Base-by-base conservation (phyloP, 1,140 invertebrate species). In the Sitophilus oryzae region DNA sequence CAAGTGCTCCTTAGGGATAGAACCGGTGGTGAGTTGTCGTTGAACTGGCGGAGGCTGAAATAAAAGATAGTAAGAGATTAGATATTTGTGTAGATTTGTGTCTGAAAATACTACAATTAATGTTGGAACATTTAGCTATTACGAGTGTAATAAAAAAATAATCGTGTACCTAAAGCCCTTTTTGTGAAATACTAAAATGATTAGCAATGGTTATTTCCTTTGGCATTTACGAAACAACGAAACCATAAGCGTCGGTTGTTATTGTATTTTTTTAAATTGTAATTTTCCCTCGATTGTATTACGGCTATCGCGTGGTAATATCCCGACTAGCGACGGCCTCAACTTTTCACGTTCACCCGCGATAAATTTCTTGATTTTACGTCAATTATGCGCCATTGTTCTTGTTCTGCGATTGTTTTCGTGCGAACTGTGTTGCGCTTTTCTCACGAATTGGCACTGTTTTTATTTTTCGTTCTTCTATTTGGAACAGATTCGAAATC, bases 1-100 rank as follows among this genome's bases (percentile, higher is more conserved):
- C 19, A 47, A 42, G 15, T 58, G 56, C 18, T 58, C 45, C 14
- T 41, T 48, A 2, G 51, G 49, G 4, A 58, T 42, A 14, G 23
- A 48, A 16, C 60, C 46, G 45, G 53, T 44, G 45, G 60, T 68
- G 20, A 62, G 48, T 43, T 65, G 65, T 30, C 65, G 48, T 38
- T 65, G 61, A 18, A 52, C 48, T 23, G 45, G 44, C 2, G 62
- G 60, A 30, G 62, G 40, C 64, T 64, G 60, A 3, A 64, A 62
- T n/a, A 52, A 54, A 57, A 52, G 35, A 56, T 8, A 56, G 38
- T 6, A 30, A 30, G n/a, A n/a, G n/a, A n/a, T n/a, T n/a, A n/a
- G n/a, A n/a, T n/a, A n/a, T n/a, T n/a, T n/a, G n/a, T n/a, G n/a
- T n/a, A n/a, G 21, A 54, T 54, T 30, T 15, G 52, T 4, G 52